Evolutionary conservation across 1,140 invertebrate genomes (phyloP).

Genomic region (Conopomorpha cramerella): DNA sequence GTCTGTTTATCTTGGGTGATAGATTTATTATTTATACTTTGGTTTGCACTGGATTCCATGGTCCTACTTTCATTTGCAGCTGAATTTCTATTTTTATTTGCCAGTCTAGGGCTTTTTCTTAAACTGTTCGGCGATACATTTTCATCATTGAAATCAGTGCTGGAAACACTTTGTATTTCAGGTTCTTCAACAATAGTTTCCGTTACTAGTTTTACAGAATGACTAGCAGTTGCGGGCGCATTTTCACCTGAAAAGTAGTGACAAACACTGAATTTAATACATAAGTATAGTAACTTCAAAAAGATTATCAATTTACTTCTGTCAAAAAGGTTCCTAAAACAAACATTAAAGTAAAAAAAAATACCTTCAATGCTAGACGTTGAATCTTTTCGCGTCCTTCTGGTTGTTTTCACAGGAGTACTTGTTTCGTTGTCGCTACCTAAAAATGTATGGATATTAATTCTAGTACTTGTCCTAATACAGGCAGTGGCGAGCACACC

Average conservation of each 20-base stretch:
- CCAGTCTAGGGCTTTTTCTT: conserved; percentile 19
- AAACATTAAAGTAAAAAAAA: too few species aligned
- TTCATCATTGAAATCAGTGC: not conserved
- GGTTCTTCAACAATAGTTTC: conserved; percentile 28
- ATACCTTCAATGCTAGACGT: conserved; percentile 31
- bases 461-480: too few species aligned
- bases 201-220: conserved; percentile 14
- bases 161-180: conserved; percentile 10
- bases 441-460: conserved; percentile 16
- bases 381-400: conserved; percentile 39
- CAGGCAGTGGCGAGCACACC: too few species aligned
- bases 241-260: conserved; percentile 15
- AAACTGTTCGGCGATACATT: conserved; percentile 3
- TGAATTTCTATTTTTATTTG: conserved; percentile 7
- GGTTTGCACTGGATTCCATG: too few species aligned
- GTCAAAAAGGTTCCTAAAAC: too few species aligned
- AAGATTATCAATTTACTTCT: too few species aligned
- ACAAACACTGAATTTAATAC: not conserved
- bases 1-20: too few species aligned
- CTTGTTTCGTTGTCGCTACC: conserved; percentile 35
- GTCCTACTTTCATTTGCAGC: too few species aligned
- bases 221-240: conserved; percentile 8
- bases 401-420: conserved; percentile 28
- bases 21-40: too few species aligned
- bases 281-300: too few species aligned